phyloP scores from a whole-genome alignment of 1,140 invertebrate species.

The Saccostrea cuccullata region DNA sequence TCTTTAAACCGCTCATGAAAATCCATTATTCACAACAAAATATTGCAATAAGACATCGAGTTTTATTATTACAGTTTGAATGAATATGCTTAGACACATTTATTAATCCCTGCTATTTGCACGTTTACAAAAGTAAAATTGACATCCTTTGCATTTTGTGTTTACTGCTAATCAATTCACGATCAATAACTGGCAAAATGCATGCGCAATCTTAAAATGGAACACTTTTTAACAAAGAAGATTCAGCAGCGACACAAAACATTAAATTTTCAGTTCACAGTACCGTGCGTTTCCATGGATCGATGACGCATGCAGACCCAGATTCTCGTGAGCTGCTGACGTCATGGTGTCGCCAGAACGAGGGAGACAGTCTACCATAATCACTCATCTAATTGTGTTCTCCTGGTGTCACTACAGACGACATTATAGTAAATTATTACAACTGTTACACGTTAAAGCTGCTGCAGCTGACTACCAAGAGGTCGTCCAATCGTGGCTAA shows the following conservation, averaged over 20 bases:
- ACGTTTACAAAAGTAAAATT: slow-evolving; percentile 2
- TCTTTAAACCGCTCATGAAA: not conserved
- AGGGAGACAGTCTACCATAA: slow-evolving; percentile 11
- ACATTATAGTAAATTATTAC: not conserved
- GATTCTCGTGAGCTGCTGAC: slow-evolving; percentile 29
- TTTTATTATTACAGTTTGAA: not conserved
- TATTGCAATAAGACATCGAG: not conserved
- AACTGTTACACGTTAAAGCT: not conserved
- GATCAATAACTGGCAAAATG: slow-evolving; percentile 29
- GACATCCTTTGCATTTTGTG: slow-evolving; percentile 26
- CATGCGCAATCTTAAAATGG: slow-evolving; percentile 30
- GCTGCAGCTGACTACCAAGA: not conserved
- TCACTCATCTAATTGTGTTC: slow-evolving; percentile 7
- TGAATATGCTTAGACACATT: not conserved
- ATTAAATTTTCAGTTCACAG: slow-evolving; percentile 35
- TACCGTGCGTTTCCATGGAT: slow-evolving; percentile 34
- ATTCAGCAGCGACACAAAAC: slow-evolving; percentile 28
- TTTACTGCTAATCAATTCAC: slow-evolving; percentile 28
- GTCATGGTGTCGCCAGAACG: slow-evolving; percentile 20
- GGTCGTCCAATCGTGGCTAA: not conserved
- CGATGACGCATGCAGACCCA: slow-evolving; percentile 29
- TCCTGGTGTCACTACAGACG: not conserved
- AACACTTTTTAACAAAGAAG: slow-evolving; percentile 28
- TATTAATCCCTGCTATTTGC: not conserved
- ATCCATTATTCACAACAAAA: slow-evolving; percentile 17